Evolutionary conservation across 2,888 invertebrate genomes (phyloP), one percentile per base, ranked within the genome.

Genomic region (Agriopis aurantiaria): DNA sequence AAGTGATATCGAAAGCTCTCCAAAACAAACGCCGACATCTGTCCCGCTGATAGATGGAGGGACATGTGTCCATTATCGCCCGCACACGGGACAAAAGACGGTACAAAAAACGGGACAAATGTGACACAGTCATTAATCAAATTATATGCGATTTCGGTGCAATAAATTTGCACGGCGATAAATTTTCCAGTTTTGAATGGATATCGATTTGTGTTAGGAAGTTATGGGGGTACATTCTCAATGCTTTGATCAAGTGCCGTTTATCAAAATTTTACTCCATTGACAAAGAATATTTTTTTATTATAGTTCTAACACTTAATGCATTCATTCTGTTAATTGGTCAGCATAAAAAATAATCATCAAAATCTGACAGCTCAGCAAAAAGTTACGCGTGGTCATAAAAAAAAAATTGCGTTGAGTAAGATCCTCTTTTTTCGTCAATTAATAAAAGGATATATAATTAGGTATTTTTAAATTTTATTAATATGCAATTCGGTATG

Each of bases 61-160:
- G 91, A 91, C 93, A 93, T 90, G 88, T 93, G 93, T 92, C 92
- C 91, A 91, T 91, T 90, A 90, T 87, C 85, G 86, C 81, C 82
- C 80, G 75, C 78, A 74, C 69, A 70, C 14, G 51, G 66, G 70
- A 76, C 76, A 78, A 78, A 77, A 78, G 58, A 46, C 43, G 61
- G 65, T 68, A 76, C 76, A 78, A 78, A 77, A 78, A 74, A 78
- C 72, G 73, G 53, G 73, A 78, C 81, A 86, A 85, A 82, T 80
- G 78, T 74, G 86, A 86, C 85, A 83, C 80, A 68, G 83, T 86
- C 89, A 91, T 92, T 91, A 89, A 91, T 92, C 91, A 92, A 91
- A 88, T 89, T 87, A 88, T 78, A 82, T 85, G 87, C 87, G 83
- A 86, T 87, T 85, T 83, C 76, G 78, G 80, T 75, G 81, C 82